Evolutionary conservation across 2,888 invertebrate species (phyloP).

Genomic region (Drosophila melanosoma): DNA sequence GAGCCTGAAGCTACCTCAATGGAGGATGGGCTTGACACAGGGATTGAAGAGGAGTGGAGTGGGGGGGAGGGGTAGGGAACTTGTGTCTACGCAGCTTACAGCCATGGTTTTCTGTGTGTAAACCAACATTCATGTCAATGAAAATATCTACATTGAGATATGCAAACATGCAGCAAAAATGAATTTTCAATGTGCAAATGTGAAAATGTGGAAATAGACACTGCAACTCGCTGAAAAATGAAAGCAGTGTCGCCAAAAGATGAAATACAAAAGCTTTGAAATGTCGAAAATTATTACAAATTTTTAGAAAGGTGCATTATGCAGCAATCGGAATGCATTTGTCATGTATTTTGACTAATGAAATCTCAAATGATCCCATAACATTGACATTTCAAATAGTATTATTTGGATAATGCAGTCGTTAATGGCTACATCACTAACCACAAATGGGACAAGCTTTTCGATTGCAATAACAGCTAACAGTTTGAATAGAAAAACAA

Average conservation of each 20-base stretch:
- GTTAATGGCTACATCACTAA: neutral
- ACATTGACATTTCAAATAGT: no score
- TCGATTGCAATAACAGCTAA: neutral
- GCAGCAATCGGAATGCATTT: constrained; percentile 16
- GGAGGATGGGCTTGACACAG: neutral
- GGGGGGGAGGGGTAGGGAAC: neutral
- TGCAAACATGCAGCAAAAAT: constrained; percentile 73
- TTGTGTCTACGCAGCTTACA: constrained; percentile 28
- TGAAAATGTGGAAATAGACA: constrained; percentile 31
- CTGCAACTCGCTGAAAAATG: neutral
- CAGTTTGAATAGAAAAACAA: neutral
- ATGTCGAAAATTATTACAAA: constrained; percentile 43
- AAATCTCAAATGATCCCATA: neutral
- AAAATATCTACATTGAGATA: constrained; percentile 69
- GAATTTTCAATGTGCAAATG: constrained; percentile 58
- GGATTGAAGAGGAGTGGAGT: neutral
- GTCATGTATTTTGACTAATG: constrained; percentile 11
- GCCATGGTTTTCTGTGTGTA: constrained; percentile 43
- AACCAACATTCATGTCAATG: constrained; percentile 78
- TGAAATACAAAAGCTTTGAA: neutral
- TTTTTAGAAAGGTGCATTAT: constrained; percentile 20
- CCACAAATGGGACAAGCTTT: neutral
- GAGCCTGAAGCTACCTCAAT: constrained; percentile 36
- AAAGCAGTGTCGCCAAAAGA: neutral
- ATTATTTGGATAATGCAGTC: neutral